A percentile compares a stretch with the other conserved stretches of the same genome.
Evolutionary conservation across 2,888 invertebrate species (phyloP).

Genomic region (Pogonocherus hispidulus): DNA sequence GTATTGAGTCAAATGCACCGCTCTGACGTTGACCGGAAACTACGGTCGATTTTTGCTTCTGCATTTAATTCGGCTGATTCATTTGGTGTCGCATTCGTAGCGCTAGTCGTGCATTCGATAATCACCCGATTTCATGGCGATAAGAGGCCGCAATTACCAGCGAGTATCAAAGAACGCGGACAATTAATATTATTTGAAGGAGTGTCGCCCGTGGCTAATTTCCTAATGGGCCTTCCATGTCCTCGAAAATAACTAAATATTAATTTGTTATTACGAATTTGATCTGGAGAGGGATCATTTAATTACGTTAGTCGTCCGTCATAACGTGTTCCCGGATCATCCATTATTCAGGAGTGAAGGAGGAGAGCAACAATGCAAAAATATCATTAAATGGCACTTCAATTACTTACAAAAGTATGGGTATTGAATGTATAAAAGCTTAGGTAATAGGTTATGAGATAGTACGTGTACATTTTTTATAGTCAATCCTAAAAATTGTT

Average conservation of each 20-base stretch:
- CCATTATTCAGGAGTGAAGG: slow-evolving; percentile 13
- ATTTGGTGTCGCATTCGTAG: slow-evolving; percentile 49
- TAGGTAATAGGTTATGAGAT: too few relatives aligned
- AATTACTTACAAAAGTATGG: background rate
- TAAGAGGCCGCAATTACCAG: slow-evolving; percentile 59
- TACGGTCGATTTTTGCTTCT: too few relatives aligned
- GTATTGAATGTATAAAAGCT: too few relatives aligned
- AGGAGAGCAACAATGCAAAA: background rate
- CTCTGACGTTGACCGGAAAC: too few relatives aligned
- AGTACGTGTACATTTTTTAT: too few relatives aligned
- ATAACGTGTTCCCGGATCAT: slow-evolving; percentile 24
- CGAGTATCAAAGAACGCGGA: slow-evolving; percentile 51
- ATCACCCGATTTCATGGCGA: slow-evolving; percentile 65
- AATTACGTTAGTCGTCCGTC: slow-evolving; percentile 20
- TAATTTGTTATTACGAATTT: slow-evolving; percentile 43
- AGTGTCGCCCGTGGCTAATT: slow-evolving; percentile 59
- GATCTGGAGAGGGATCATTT: slow-evolving; percentile 36
- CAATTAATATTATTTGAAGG: slow-evolving; percentile 61
- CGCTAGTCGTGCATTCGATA: slow-evolving; percentile 52
- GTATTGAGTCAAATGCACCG: too few relatives aligned
- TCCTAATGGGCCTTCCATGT: slow-evolving; percentile 59
- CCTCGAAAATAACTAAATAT: slow-evolving; percentile 51
- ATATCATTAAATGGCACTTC: slow-evolving; percentile 1
- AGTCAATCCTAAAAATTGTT: too few relatives aligned
- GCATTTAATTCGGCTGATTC: slow-evolving; percentile 46